Evolutionary conservation across 1,140 invertebrate genomes (phyloP).

Genomic region (Aphaenogaster rudis): DNA sequence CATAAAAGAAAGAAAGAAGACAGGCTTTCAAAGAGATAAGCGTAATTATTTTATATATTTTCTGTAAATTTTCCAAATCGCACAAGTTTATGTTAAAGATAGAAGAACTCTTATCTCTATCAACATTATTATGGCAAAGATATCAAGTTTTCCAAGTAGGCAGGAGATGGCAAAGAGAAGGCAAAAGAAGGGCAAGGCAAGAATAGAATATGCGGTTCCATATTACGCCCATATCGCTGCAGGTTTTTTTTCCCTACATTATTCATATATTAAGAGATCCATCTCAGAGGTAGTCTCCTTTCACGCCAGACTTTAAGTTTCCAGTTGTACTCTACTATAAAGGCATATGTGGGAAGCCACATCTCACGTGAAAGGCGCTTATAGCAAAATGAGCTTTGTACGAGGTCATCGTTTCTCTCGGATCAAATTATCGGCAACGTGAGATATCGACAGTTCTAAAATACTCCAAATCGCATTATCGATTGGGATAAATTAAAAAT

Average conservation of each 20-base stretch:
- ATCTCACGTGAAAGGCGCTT: neutral
- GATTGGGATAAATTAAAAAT: neutral
- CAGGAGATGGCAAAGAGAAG: neutral
- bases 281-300: neutral
- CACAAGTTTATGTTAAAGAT: neutral
- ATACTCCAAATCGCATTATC: neutral
- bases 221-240: neutral
- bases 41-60: neutral
- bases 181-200: no score
- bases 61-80: neutral
- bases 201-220: neutral
- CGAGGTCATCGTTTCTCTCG: neutral
- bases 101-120: neutral
- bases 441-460: neutral
- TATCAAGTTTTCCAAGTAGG: neutral
- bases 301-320: neutral
- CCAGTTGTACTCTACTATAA: neutral
- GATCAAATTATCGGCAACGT: neutral
- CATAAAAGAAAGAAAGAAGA: neutral
- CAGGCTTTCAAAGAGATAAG: neutral
- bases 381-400: neutral
- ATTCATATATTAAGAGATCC: conserved; percentile 9
- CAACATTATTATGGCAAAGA: neutral
- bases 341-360: neutral
- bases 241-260: neutral